Base-by-base conservation (phyloP, 1,140 invertebrate genomes). In the Nilaparvata lugens region DNA sequence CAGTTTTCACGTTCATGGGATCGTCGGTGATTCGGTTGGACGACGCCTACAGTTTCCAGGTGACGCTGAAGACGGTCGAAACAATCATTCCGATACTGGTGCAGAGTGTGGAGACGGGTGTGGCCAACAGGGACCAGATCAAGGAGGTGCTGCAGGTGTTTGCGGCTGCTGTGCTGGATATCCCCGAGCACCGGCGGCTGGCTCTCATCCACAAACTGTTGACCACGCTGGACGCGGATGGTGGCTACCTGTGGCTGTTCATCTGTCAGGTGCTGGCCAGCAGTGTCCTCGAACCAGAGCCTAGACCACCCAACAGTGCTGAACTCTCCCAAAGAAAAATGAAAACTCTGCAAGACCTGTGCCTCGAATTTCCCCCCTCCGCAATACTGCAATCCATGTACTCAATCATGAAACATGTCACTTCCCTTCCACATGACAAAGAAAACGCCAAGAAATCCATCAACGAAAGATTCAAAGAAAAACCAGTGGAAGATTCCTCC, bases 1-100 rank as follows among this genome's bases (percentile, higher is more conserved):
- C 91, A 24, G 91, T 98, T 63, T 97, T 97, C 70, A 96, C 93
- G 0, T 97, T 96, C 68, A 93, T 98, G 81, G 94, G 94, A 11
- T 89, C 87, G 4, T 92, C 89, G 0, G 85, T 97, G 19, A 72
- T 96, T 0, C 78, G 93, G 16, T 92, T 94, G 65, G 94, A 98
- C 71, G 93, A 97, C 71, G 84, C 87, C 0, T 96, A 96, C 71
- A 96, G 91, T 66, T 92, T 95, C 69, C 89, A 95, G 73, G 88
- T 97, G 6, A 95, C 97, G 52, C 82, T 83, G 0, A 90, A 91
- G 73, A 93, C 94, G 14, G 85, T 97, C 24, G 89, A 95, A 67
- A 92, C 87, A 0, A 83, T 97, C 19, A 84, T 97, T 57, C 94
- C 94, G 0, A 88, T 91, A 52, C 75, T 97, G 21, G 81, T 91